Evolutionary conservation across 2,888 invertebrate species (phyloP), one percentile per base, ranked within the genome.

Genomic region (Torymus tubicola): DNA sequence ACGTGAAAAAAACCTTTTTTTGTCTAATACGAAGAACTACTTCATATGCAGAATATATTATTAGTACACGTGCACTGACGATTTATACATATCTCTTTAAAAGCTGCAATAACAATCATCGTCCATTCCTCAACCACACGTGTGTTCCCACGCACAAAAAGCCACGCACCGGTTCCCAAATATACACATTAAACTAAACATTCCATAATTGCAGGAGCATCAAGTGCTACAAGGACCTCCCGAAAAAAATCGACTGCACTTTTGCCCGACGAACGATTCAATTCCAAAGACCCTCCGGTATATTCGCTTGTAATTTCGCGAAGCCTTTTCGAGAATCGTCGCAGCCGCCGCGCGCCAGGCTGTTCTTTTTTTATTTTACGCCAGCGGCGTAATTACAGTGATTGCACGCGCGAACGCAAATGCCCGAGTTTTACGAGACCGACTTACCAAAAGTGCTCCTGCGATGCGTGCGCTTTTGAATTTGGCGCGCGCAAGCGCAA

Each of bases 301-400:
- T 21, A 69, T 60, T 5, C 12, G 65, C 80, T 80, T 80, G 80
- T 80, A 80, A 80, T 74, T 74, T 70, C 31, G 73, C 58, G 75
- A 58, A 24, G 63, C 31, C 31, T 61, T 58, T 79, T 79, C 31
- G 55, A 63, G 58, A 79, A 69, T 55, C 78, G 16, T 52, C 50
- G 14, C 13, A 1, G 53, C 21, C 53, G 72, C 63, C 16, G 16
- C 31, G 2, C 21, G 18, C n/a, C 50, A 24, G 24, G 24, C 24
- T 24, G n/a, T n/a, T n/a, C n/a, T n/a, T n/a, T 24, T 3, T 42
- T 53, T 72, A 84, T 85, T 86, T 86, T 85, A 86, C 85, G 84
- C 85, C 83, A 8, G 8, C 42, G 80, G 74, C 83, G 81, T 86
- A 87, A 88, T 88, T 87, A 86, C 85, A 85, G 87, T 85, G 84